Percentiles rank a stretch among this genome's conserved stretches.
These are phyloP conservation scores for Rhyacophila brunnea DNA, from an alignment of 1,140 invertebrate species.

Conservation along the genomic window DNA sequence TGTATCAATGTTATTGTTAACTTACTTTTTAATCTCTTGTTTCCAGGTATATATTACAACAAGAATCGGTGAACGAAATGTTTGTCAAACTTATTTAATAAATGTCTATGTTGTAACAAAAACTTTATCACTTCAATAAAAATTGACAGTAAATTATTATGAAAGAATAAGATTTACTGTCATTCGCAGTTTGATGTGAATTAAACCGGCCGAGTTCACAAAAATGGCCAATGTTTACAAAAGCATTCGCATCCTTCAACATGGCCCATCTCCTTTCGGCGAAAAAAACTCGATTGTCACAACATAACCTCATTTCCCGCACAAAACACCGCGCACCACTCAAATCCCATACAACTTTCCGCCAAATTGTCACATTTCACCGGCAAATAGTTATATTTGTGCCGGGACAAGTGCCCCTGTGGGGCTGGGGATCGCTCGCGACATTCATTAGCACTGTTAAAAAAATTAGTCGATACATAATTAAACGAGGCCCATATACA, in stretches of 20 bases:
- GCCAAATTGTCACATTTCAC: neutral
- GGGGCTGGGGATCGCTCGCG: neutral
- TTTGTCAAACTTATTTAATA: no score
- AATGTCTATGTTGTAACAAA: neutral
- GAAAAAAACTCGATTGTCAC: conserved; percentile 19
- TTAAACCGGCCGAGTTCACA: no score
- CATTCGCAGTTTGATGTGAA: no score
- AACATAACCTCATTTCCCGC: conserved; percentile 30
- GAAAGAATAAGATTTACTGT: no score
- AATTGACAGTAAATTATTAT: neutral
- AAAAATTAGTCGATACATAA: conserved; percentile 58
- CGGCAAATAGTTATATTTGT: neutral
- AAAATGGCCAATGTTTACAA: no score
- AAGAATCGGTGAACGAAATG: no score
- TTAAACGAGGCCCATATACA: conserved; percentile 52
- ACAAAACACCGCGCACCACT: neutral
- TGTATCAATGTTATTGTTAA: no score
- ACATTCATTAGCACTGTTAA: conserved; percentile 41
- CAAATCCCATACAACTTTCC: neutral
- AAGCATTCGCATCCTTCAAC: neutral
- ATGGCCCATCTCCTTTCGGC: conserved; percentile 1
- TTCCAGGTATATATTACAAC: no score
- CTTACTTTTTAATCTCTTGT: no score
- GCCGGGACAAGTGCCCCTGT: neutral
- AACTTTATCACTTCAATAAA: neutral